These are phyloP conservation scores for Istiophorus platypterus DNA, from an alignment of 2,113 vertebrate species.

Conservation along the genomic window DNA sequence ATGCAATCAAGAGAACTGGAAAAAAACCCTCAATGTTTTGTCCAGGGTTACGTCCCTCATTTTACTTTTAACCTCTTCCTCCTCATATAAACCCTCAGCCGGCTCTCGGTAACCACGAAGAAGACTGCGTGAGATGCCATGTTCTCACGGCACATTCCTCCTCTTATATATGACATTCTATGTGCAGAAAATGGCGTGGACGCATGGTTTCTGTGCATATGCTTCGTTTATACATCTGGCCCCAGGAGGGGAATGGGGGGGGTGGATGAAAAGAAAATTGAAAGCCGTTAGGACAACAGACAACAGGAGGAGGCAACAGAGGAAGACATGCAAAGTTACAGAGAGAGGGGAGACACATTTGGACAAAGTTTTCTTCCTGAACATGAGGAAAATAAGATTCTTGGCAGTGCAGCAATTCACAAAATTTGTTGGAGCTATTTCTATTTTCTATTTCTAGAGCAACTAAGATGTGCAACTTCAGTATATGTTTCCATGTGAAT, in stretches of 20 bases:
- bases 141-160: neutral
- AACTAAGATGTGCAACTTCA: neutral
- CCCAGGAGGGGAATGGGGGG: neutral
- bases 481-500: neutral
- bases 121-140: neutral
- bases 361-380: too few relatives aligned
- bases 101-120: neutral
- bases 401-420: neutral
- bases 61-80: neutral
- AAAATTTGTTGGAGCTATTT: too few relatives aligned
- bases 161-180: neutral
- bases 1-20: neutral
- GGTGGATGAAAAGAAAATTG: neutral
- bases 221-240: neutral
- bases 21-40: neutral
- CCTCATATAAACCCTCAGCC: neutral
- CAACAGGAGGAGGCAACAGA: neutral
- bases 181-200: neutral
- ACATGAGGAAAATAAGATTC: neutral
- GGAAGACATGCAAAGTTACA: neutral
- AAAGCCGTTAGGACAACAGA: conserved; percentile 8
- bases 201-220: neutral
- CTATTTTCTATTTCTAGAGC: too few relatives aligned
- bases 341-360: neutral
- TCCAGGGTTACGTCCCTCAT: too few relatives aligned